These are phyloP conservation scores for Pangasianodon hypophthalmus DNA, from an alignment of 2,113 vertebrate species.

Conservation along the genomic window DNA sequence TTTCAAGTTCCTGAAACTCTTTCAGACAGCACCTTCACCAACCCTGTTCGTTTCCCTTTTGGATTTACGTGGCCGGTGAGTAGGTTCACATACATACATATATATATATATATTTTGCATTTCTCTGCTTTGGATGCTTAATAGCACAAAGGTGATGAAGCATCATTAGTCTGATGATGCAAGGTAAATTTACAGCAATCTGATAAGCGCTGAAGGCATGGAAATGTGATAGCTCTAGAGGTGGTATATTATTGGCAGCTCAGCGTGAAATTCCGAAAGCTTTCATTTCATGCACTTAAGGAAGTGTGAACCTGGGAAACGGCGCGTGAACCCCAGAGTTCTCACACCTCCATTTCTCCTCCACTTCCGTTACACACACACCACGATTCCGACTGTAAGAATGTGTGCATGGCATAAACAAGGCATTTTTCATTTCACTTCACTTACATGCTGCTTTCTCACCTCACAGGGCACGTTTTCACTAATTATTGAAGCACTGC, in stretches of 20 bases:
- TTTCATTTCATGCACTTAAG: constrained; percentile 70
- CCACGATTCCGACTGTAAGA: background rate
- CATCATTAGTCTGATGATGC: background rate
- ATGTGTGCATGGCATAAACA: background rate
- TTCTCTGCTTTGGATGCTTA: constrained; percentile 1
- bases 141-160: background rate
- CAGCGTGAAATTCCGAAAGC: constrained; percentile 77
- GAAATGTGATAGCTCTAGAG: constrained; percentile 74
- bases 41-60: constrained; percentile 90
- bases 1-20: constrained; percentile 91
- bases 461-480: constrained; percentile 92
- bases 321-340: constrained; percentile 73
- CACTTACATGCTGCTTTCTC: constrained; percentile 35
- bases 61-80: constrained; percentile 99
- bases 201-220: constrained; percentile 63
- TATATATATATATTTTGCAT: background rate
- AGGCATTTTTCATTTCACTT: background rate
- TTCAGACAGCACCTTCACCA: constrained; percentile 85
- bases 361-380: constrained; percentile 59
- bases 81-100: constrained; percentile 16
- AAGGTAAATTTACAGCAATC: constrained; percentile 18
- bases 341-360: constrained; percentile 59
- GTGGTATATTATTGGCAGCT: constrained; percentile 69
- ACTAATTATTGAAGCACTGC: constrained; percentile 96
- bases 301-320: constrained; percentile 71